These are phyloP conservation scores for Eulithis prunata DNA, from an alignment of 2,888 invertebrate species.

Conservation along the genomic window DNA sequence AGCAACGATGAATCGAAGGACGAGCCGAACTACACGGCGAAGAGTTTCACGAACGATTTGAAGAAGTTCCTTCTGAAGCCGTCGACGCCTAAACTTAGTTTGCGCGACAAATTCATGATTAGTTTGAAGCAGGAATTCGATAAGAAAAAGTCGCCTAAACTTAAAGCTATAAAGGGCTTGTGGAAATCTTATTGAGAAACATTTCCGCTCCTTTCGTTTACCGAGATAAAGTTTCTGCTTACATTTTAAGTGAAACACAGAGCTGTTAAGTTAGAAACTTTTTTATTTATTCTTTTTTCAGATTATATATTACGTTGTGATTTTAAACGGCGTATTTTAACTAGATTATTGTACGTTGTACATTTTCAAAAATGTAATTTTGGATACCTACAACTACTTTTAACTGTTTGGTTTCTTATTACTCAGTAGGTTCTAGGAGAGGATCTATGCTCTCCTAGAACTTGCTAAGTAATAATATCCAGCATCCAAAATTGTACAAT, in stretches of 20 bases:
- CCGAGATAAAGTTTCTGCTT: neutral
- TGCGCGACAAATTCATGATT: constrained; percentile 77
- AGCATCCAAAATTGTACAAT: constrained; percentile 12
- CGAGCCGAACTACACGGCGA: constrained; percentile 80
- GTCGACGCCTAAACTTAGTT: constrained; percentile 71
- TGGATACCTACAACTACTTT: neutral
- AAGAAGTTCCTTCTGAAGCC: constrained; percentile 78
- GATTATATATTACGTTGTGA: neutral
- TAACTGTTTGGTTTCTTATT: too few species aligned
- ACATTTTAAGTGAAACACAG: neutral
- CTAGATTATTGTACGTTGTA: constrained; percentile 4
- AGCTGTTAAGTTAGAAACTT: neutral
- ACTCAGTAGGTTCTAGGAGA: too few species aligned
- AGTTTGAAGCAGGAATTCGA: constrained; percentile 80
- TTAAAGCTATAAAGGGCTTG: constrained; percentile 78
- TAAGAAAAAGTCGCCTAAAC: constrained; percentile 75
- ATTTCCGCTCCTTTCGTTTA: neutral
- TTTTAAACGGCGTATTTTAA: neutral
- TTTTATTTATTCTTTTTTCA: neutral
- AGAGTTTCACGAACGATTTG: constrained; percentile 80
- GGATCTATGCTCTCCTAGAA: too few species aligned
- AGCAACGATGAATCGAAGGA: constrained; percentile 74
- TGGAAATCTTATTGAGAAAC: constrained; percentile 76
- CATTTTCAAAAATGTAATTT: constrained; percentile 1
- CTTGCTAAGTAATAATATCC: too few species aligned